Conservation (phyloP, 2,113 vertebrate species). For the Barbus barbus region DNA sequence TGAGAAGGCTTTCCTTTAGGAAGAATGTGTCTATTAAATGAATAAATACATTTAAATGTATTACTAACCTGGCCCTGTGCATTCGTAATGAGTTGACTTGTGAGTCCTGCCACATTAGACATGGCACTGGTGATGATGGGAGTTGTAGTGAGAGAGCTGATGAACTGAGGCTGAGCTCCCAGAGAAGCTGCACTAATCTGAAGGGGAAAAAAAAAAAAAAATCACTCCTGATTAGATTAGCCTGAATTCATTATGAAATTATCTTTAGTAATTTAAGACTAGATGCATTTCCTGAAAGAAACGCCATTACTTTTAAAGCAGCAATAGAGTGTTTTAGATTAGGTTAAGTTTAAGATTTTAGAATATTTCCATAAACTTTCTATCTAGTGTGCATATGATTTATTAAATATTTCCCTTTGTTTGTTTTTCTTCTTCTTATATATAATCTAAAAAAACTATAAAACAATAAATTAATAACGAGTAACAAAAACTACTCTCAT, state of each 20-base stretch:
- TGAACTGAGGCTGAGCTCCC: constrained; percentile 87
- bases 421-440: no score
- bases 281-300: neutral
- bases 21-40: neutral
- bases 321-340: neutral
- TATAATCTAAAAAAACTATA: no score
- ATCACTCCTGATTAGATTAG: neutral
- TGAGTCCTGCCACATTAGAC: constrained; percentile 85
- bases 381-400: neutral
- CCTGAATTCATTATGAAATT: neutral
- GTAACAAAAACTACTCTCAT: no score
- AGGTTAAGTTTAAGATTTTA: neutral
- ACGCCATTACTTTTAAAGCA: neutral
- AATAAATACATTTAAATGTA: neutral
- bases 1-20: neutral
- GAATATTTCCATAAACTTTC: neutral
- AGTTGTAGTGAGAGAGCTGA: constrained; percentile 86
- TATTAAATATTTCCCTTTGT: neutral
- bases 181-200: constrained; percentile 89
- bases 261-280: neutral
- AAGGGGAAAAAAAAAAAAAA: neutral
- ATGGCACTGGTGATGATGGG: constrained; percentile 87
- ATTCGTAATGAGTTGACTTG: constrained; percentile 92
- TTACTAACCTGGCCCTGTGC: constrained; percentile 90
- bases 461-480: no score